These are phyloP conservation scores for Lota lota DNA, from an alignment of 2,113 vertebrate species.

Conservation along the genomic window DNA sequence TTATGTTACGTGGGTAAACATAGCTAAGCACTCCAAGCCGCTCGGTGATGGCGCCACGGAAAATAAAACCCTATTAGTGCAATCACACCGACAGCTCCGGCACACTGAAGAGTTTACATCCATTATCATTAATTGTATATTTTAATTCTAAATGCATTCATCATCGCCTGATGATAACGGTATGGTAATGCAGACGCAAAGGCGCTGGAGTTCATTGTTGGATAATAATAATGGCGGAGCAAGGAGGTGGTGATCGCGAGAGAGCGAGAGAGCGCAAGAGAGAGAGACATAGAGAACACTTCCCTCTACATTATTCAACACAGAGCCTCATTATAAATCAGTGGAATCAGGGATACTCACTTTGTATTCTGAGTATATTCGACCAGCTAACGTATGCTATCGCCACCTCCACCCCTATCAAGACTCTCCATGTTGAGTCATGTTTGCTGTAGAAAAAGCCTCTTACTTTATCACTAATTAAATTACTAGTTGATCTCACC, in stretches of 20 bases:
- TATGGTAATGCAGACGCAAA: neutral
- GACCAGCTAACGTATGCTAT: conserved; percentile 40
- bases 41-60: conserved; percentile 36
- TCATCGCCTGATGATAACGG: conserved; percentile 34
- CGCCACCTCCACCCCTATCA: neutral
- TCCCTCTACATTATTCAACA: conserved; percentile 54
- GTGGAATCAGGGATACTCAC: conserved; percentile 41
- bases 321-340: conserved; percentile 50
- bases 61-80: conserved; percentile 17
- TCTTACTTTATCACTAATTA: conserved; percentile 17
- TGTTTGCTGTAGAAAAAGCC: conserved; percentile 27
- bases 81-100: conserved; percentile 24
- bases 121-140: conserved; percentile 54
- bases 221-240: no score
- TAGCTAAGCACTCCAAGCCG: conserved; percentile 49
- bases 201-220: neutral
- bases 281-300: neutral
- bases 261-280: neutral
- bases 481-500: no score
- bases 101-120: conserved; percentile 21
- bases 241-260: no score
- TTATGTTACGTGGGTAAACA: no score
- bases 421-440: conserved; percentile 26
- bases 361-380: conserved; percentile 45
- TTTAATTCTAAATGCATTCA: conserved; percentile 49